phyloP scores from a whole-genome alignment of 2,797 vertebrate species.

The Thripadectes ignobilis region DNA sequence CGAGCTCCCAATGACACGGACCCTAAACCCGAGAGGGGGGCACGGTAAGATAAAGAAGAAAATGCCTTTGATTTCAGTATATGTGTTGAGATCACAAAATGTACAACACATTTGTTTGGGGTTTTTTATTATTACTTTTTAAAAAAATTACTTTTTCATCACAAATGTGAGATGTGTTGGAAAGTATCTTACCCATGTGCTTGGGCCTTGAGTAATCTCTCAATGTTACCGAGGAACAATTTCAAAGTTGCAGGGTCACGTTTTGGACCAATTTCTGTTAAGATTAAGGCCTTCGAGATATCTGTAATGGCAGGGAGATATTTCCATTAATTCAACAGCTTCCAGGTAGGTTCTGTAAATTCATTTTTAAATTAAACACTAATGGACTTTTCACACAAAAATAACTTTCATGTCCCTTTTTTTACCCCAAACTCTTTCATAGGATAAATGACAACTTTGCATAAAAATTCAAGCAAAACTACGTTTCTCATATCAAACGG shows the following conservation, averaged over 20 bases:
- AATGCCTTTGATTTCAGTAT: background rate
- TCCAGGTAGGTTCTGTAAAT: background rate
- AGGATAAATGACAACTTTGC: background rate
- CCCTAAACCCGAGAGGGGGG: slow-evolving; percentile 59
- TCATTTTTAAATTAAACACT: background rate
- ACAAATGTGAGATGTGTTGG: background rate
- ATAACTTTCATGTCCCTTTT: background rate
- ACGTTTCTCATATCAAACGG: background rate
- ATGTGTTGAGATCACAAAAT: fast-evolving
- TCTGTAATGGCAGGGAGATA: slow-evolving; percentile 74
- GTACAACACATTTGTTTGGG: fast-evolving
- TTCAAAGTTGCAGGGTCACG: slow-evolving; percentile 84
- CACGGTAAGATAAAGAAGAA: background rate
- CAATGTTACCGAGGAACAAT: slow-evolving; percentile 86
- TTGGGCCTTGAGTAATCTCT: slow-evolving; percentile 80
- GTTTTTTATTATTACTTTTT: background rate
- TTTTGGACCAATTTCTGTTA: slow-evolving; percentile 88
- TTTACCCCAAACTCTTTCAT: background rate
- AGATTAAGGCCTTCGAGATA: slow-evolving; percentile 85
- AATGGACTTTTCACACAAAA: background rate
- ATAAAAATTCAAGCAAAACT: background rate
- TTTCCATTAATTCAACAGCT: slow-evolving; percentile 20
- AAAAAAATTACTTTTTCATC: fast-evolving
- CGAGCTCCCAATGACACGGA: slow-evolving; percentile 86
- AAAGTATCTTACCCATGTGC: slow-evolving; percentile 81